These are phyloP conservation scores for Athripsodes cinereus DNA, from an alignment of 2,888 invertebrate species.

Conservation along the genomic window DNA sequence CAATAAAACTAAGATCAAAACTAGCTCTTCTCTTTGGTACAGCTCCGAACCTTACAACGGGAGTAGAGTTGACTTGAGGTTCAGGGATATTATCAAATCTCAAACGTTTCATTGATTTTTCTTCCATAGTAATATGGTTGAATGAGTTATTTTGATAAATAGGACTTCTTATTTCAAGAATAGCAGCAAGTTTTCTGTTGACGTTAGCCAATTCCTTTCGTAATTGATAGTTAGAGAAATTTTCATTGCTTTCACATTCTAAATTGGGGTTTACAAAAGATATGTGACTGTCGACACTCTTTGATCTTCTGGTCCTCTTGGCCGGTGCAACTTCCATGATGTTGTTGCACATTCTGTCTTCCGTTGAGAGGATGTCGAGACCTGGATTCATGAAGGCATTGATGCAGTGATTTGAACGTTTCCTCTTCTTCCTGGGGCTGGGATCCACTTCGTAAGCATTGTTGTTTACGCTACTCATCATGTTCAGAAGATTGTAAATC, in stretches of 20 bases:
- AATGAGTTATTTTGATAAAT: constrained; percentile 19
- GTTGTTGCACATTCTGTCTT: constrained; percentile 47
- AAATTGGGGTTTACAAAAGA: constrained; percentile 45
- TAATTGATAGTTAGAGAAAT: constrained; percentile 42
- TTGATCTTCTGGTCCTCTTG: constrained; percentile 42
- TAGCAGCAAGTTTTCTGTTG: constrained; percentile 30
- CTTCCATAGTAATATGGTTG: constrained; percentile 34
- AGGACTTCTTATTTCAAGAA: constrained; percentile 18
- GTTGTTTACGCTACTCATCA: constrained; percentile 33
- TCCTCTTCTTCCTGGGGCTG: constrained; percentile 38
- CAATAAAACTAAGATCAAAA: constrained; percentile 41
- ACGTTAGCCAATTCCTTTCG: constrained; percentile 44
- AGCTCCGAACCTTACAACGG: constrained; percentile 39
- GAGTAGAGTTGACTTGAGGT: constrained; percentile 35
- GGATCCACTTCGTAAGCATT: constrained; percentile 46
- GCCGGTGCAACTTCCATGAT: constrained; percentile 45
- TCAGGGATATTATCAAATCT: constrained; percentile 26
- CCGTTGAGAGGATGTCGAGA: constrained; percentile 43
- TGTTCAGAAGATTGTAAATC: neutral
- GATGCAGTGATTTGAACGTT: constrained; percentile 37
- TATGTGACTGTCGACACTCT: constrained; percentile 37
- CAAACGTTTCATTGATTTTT: constrained; percentile 33
- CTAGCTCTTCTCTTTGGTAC: constrained; percentile 33
- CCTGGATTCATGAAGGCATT: constrained; percentile 46
- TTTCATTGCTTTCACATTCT: constrained; percentile 41